phyloP scores from a whole-genome alignment of 2,888 invertebrate species.

The Argyresthia albistria region DNA sequence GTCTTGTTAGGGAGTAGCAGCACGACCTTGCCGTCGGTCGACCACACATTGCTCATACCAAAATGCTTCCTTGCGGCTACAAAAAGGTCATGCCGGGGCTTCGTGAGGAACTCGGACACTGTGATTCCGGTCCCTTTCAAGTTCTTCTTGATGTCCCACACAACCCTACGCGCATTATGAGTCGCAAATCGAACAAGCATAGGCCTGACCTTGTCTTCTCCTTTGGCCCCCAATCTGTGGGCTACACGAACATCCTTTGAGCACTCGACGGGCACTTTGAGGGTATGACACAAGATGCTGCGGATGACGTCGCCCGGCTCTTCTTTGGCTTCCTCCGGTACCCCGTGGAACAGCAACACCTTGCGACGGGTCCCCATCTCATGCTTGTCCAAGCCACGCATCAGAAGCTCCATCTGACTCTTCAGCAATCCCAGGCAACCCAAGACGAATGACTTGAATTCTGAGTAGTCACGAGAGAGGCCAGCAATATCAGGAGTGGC shows the following conservation, averaged over 20 bases:
- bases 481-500: constrained; percentile 33
- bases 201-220: neutral
- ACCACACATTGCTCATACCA: constrained; percentile 9
- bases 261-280: neutral
- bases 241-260: neutral
- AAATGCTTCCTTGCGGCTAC: constrained; percentile 7
- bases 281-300: neutral
- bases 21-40: constrained; percentile 3
- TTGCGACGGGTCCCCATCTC: constrained; percentile 11
- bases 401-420: constrained; percentile 7
- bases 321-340: constrained; percentile 7
- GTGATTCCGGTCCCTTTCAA: neutral
- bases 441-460: constrained; percentile 7
- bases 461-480: constrained; percentile 7
- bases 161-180: neutral
- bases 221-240: neutral
- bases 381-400: constrained; percentile 3
- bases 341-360: constrained; percentile 9
- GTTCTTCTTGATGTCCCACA: neutral
- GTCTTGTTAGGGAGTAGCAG: neutral
- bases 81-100: constrained; percentile 2
- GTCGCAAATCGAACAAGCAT: neutral
- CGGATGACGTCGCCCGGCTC: neutral
- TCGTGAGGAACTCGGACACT: neutral
- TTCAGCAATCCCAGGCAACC: constrained; percentile 5